Evolutionary conservation across 2,113 vertebrate genomes (phyloP), one percentile per base, ranked within the genome.

Genomic region (Carettochelys insculpta): DNA sequence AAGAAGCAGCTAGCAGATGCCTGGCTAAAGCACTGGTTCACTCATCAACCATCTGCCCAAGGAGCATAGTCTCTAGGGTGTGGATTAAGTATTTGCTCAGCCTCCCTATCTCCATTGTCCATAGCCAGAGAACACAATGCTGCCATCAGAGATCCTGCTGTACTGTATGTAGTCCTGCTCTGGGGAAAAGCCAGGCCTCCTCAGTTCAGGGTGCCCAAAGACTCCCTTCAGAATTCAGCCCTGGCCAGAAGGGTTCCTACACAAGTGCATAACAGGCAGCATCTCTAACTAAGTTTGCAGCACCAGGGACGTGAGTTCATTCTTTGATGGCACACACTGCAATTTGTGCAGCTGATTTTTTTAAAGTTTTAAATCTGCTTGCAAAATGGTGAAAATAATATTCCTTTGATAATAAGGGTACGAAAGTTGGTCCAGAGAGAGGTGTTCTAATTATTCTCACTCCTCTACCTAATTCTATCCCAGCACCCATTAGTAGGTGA

Each of bases 21-120:
- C 25, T 2, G 17, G 24, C 5, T 68, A 94, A 79, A 85, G 65
- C 50, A 83, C 22, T 31, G 8, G 16, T 27, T 93, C 73, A 52
- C 56, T 47, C 61, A n/a, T n/a, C n/a, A n/a, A n/a, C 34, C 34
- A 3, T 0, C 0, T 41, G 27, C 79, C 38, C 22, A 5, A 7
- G 51, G 76, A 19, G 3, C 3, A 20, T 65, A 17, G 61, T n/a
- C 31, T 2, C 3, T 2, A 19, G 31, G 41, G 51, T 53, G 45
- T 77, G 50, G 81, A 38, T 71, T 54, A 77, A 3, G 2, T 2
- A 48, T 52, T 73, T 73, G 41, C n/a, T 73, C 68, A 73, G 41
- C 41, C 41, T 43, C 87, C 56, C 56, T 53, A 1, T 43, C 83
- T 85, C 47, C 45, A 56, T 14, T 92, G 77, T 0, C 82, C 31